Evolutionary conservation across 2,113 vertebrate species (phyloP).

Genomic region (Orcinus orca): DNA sequence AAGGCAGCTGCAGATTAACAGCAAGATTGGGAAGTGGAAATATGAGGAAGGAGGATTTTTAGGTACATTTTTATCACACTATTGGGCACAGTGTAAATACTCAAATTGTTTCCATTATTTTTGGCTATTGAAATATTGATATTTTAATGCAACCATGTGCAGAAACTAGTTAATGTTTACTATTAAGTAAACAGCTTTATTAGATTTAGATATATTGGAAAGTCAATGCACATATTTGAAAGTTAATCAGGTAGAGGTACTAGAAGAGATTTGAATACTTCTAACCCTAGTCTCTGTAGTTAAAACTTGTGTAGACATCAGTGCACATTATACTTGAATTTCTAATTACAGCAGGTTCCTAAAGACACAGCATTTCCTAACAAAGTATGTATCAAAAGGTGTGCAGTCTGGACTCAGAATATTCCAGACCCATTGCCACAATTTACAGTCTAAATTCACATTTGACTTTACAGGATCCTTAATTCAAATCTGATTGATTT

Average conservation of each 20-base stretch:
- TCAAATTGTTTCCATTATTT: neutral
- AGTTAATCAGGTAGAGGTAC: neutral
- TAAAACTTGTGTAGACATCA: neutral
- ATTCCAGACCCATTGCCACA: neutral
- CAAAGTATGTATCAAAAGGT: neutral
- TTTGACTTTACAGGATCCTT: constrained; percentile 42
- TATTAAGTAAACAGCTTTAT: neutral
- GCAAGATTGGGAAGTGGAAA: neutral
- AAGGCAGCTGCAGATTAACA: neutral
- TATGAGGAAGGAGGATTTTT: neutral
- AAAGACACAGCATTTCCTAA: neutral
- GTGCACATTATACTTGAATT: neutral
- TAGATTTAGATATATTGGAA: neutral
- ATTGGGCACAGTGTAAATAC: neutral
- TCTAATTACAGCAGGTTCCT: neutral
- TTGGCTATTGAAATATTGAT: neutral
- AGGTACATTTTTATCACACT: neutral
- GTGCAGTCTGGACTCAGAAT: neutral
- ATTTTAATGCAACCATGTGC: neutral
- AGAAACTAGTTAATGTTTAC: neutral
- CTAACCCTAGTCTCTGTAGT: neutral
- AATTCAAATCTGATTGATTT: constrained; percentile 62
- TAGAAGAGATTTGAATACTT: neutral
- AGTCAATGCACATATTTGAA: neutral
- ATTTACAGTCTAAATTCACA: constrained; percentile 7